These are phyloP conservation scores for Trissolcus basalis DNA, from an alignment of 1,140 invertebrate genomes.

Conservation along the genomic window DNA sequence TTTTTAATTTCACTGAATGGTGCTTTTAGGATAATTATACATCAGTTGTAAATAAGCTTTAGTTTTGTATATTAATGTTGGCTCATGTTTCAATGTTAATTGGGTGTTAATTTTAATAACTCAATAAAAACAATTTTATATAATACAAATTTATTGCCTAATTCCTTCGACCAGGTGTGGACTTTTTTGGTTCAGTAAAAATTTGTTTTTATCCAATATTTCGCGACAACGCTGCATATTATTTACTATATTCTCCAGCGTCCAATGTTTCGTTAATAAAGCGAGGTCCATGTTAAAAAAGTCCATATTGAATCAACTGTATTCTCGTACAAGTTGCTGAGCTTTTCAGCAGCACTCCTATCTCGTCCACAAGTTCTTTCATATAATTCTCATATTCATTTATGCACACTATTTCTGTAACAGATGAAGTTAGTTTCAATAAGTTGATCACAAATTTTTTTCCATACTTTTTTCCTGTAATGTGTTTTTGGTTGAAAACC, in stretches of 20 bases:
- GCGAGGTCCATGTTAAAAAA: conserved; percentile 87
- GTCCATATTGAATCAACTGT: conserved; percentile 87
- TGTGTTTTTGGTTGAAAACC: neutral
- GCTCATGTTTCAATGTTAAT: conserved; percentile 3
- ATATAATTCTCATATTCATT: conserved; percentile 89
- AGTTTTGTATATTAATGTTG: neutral
- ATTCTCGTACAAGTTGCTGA: conserved; percentile 88
- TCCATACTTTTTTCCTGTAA: conserved; percentile 4
- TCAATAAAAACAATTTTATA: conserved; percentile 31
- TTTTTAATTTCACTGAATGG: neutral
- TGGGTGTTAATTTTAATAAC: neutral
- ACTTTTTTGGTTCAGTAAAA: conserved; percentile 73
- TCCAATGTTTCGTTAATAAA: conserved; percentile 90
- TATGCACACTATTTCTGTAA: conserved; percentile 87
- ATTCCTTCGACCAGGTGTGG: conserved; percentile 58
- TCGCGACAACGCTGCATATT: conserved; percentile 81
- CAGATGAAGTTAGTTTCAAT: conserved; percentile 13
- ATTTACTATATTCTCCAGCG: conserved; percentile 82
- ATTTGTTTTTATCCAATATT: conserved; percentile 76
- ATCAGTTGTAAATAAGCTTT: conserved; percentile 1
- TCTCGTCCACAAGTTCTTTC: conserved; percentile 84
- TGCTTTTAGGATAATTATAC: neutral
- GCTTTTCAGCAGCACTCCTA: conserved; percentile 86
- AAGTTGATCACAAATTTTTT: conserved; percentile 9
- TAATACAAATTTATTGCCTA: conserved; percentile 9